phyloP scores from a whole-genome alignment of 2,888 invertebrate genomes.

The Lasioglossum vierecki region DNA sequence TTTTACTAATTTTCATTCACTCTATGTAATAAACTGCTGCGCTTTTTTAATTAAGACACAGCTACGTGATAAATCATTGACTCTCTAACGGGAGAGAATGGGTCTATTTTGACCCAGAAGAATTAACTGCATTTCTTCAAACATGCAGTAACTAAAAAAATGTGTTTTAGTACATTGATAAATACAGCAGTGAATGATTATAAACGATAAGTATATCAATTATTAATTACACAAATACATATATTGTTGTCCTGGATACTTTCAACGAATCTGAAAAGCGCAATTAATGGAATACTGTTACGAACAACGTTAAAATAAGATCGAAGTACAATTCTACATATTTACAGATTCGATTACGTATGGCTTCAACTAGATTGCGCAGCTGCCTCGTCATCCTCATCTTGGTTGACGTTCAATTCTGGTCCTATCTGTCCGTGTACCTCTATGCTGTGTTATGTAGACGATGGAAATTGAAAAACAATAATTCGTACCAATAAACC shows the following conservation, averaged over 20 bases:
- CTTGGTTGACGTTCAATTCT: conserved; percentile 29
- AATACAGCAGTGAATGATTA: background rate
- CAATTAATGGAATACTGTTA: background rate
- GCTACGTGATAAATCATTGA: background rate
- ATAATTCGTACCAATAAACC: background rate
- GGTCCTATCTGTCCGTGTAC: too few species aligned
- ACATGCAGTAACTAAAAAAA: background rate
- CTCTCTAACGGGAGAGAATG: background rate
- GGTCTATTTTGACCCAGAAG: background rate
- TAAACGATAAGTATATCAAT: background rate
- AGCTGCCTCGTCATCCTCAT: background rate
- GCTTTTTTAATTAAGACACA: background rate
- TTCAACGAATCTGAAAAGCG: too few species aligned
- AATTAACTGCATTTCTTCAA: background rate
- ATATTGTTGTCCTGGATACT: too few species aligned
- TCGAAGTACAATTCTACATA: too few species aligned
- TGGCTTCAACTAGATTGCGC: background rate
- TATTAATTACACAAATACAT: background rate
- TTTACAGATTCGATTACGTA: conserved; percentile 56
- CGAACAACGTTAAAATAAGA: background rate
- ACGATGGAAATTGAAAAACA: background rate
- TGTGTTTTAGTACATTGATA: background rate
- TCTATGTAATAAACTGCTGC: background rate
- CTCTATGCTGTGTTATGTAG: too few species aligned
- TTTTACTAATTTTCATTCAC: background rate